Base-by-base conservation (phyloP, 2,888 invertebrate species). In the Isoperla grammatica region DNA sequence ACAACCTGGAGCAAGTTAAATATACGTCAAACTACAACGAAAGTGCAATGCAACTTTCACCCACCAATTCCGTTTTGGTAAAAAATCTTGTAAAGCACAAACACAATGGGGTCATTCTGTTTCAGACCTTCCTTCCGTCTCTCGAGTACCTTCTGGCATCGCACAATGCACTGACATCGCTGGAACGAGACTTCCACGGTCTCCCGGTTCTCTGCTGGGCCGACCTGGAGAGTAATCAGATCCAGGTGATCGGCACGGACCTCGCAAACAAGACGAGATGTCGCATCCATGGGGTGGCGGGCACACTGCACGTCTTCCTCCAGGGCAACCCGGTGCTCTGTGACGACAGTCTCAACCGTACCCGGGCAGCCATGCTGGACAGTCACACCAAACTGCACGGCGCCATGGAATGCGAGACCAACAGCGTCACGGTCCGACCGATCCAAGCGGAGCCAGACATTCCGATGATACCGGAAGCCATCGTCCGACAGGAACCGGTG, bases 121-220 rank as follows among this genome's bases (percentile, higher is more conserved):
- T 81, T 60, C 77, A 91, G 91, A 88, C 88, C 54, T 84, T 84
- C 75, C 78, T 92, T 67, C 89, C 89, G 17, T 82, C 85, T 39
- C 73, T 92, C 65, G 88, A 88, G 72, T 85, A 87, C 68, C 73
- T 92, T 59, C 81, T 86, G 65, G 90, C 87, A 1, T 86, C 88
- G 58, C 83, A 87, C 71, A 92, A 92, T 71, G 84, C 85, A 65
- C 78, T 92, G 54, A 86, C 85, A 2, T 75, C 81, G 48, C 76
- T 91, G 67, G 87, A 89, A 63, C 83, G 85, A 69, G 91, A 91
- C 72, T 90, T 91, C 73, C 88, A 90, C 67, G 90, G 90, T 1
- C 75, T 91, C 63, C 90, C 91, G 0, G 84, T 86, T 1, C 78
- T 92, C 8, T 92, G 91, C 70, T 82, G 85, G 72, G 90, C 88